These are phyloP conservation scores for Nicator chloris DNA, from an alignment of 2,113 vertebrate genomes.

Conservation along the genomic window DNA sequence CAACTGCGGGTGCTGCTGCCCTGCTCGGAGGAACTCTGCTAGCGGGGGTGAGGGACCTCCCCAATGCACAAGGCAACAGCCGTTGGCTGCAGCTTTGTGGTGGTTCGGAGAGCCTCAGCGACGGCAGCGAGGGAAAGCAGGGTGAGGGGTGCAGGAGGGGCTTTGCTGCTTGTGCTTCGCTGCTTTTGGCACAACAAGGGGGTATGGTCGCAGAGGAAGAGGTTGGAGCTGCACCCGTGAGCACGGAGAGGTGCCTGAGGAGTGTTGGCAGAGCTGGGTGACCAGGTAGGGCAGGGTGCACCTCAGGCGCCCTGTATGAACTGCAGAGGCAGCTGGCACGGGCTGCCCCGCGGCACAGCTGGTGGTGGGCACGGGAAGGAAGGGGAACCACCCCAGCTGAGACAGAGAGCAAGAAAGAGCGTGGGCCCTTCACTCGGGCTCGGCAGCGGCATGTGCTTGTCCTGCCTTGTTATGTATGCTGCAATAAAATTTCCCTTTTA, in stretches of 20 bases:
- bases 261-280: neutral
- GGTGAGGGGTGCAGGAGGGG: neutral
- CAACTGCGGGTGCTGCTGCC: neutral
- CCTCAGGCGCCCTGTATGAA: accelerated
- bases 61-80: neutral
- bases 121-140: neutral
- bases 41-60: neutral
- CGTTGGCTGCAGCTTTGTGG: neutral
- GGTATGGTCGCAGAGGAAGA: neutral
- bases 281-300: neutral
- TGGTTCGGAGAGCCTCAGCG: neutral
- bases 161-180: neutral
- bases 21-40: neutral
- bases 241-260: neutral
- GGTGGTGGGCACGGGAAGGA: neutral
- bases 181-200: accelerated
- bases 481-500: conserved; percentile 71
- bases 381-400: neutral
- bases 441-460: neutral
- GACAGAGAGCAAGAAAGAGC: neutral
- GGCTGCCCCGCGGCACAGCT: neutral
- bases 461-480: conserved; percentile 58
- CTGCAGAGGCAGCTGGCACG: neutral
- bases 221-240: neutral
- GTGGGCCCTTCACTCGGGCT: neutral